phyloP scores from a whole-genome alignment of 1,140 invertebrate genomes.

The Whitmania pigra region DNA sequence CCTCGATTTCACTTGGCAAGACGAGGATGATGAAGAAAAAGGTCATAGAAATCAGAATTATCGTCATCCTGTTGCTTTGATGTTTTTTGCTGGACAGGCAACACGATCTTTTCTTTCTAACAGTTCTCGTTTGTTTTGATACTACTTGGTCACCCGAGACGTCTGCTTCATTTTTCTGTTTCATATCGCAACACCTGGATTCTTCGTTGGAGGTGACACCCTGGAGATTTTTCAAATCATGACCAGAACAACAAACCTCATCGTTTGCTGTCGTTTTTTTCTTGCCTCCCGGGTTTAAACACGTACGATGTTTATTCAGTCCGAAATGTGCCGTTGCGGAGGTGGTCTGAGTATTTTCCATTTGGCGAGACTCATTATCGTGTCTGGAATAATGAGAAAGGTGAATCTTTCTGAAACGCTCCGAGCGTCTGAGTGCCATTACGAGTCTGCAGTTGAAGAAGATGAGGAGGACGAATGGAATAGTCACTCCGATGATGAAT shows the following conservation, averaged over 20 bases:
- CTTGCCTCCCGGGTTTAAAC: not conserved
- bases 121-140: not conserved
- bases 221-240: not conserved
- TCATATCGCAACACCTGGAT: not conserved
- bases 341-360: too few species aligned
- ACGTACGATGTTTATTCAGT: not conserved
- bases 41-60: not conserved
- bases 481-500: not conserved
- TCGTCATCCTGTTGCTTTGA: slow-evolving; percentile 2
- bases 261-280: not conserved
- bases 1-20: slow-evolving; percentile 7
- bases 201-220: not conserved
- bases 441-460: slow-evolving; percentile 17
- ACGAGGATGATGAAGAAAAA: slow-evolving; percentile 12
- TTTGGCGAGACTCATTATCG: too few species aligned
- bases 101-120: not conserved
- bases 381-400: not conserved
- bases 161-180: not conserved
- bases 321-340: not conserved
- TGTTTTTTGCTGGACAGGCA: too few species aligned
- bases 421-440: slow-evolving; percentile 1
- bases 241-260: not conserved
- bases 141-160: not conserved
- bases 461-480: slow-evolving; percentile 12
- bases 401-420: not conserved